These are phyloP conservation scores for Bos javanicus DNA, from an alignment of 2,113 vertebrate genomes.

Conservation along the genomic window DNA sequence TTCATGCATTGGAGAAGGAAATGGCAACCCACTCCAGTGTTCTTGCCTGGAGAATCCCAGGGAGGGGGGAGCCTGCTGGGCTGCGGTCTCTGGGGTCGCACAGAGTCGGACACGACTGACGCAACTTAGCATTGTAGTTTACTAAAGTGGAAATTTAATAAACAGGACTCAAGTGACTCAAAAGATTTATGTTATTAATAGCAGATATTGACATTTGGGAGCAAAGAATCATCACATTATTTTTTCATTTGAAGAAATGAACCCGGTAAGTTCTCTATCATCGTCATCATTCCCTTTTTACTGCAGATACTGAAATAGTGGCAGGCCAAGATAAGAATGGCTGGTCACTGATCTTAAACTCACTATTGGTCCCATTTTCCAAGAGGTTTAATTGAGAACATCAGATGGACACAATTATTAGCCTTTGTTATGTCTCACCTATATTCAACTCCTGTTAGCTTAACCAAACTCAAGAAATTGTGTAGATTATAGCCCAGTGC, in stretches of 20 bases:
- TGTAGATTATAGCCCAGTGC: neutral
- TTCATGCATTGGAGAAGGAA: no score
- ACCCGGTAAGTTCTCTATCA: neutral
- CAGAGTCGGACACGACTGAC: no score
- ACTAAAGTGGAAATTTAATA: neutral
- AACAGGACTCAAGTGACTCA: neutral
- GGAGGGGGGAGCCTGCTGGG: no score
- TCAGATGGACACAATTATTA: neutral
- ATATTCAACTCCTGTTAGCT: neutral
- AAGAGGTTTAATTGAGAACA: neutral
- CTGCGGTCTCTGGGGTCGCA: no score
- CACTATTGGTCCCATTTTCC: neutral
- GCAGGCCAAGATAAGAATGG: neutral
- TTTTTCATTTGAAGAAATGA: neutral
- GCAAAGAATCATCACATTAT: neutral
- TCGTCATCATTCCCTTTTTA: neutral
- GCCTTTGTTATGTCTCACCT: neutral
- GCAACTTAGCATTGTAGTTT: neutral
- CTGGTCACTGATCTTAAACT: neutral
- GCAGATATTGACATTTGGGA: neutral
- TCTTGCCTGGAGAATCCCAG: no score
- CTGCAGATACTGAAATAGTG: neutral
- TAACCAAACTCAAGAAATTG: neutral
- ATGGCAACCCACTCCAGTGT: no score
- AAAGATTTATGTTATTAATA: neutral